These are phyloP conservation scores for Halisarca cf. caerulea DNA, from an alignment of 37 sponge, comb jelly and placozoan genomes.

Conservation along the genomic window DNA sequence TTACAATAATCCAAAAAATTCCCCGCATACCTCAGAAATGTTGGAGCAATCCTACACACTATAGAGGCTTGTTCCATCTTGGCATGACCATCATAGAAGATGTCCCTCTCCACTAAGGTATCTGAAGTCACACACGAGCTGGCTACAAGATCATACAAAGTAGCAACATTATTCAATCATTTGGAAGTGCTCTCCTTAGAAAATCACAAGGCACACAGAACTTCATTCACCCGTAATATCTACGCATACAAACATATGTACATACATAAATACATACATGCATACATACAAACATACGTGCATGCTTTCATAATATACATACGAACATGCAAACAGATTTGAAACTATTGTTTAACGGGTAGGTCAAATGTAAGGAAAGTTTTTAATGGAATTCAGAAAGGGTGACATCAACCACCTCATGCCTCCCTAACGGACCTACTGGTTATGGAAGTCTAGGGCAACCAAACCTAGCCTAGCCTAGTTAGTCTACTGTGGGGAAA, in stretches of 20 bases:
- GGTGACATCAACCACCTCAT: no score
- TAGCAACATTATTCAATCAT: no score
- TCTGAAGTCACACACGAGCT: slow-evolving; percentile 91
- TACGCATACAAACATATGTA: slow-evolving; percentile 5
- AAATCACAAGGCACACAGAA: no score
- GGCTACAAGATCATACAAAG: slow-evolving; percentile 42
- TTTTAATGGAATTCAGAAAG: no score
- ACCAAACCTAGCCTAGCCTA: no score
- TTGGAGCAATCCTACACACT: slow-evolving; percentile 84
- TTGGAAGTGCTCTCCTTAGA: no score
- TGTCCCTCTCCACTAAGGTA: slow-evolving; percentile 75
- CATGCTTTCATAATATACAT: background rate
- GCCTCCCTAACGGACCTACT: no score
- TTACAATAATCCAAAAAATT: background rate
- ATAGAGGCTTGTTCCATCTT: slow-evolving; percentile 86
- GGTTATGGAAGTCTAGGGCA: no score
- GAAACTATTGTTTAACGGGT: no score
- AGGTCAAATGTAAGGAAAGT: no score
- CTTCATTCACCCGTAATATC: background rate
- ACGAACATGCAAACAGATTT: no score
- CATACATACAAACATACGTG: background rate
- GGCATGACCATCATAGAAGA: slow-evolving; percentile 80
- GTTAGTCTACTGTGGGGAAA: no score
- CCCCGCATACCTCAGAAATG: slow-evolving; percentile 75
- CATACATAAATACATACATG: background rate